These are phyloP conservation scores for Palaemon carinicauda DNA, from an alignment of 1,140 invertebrate species.

Conservation along the genomic window DNA sequence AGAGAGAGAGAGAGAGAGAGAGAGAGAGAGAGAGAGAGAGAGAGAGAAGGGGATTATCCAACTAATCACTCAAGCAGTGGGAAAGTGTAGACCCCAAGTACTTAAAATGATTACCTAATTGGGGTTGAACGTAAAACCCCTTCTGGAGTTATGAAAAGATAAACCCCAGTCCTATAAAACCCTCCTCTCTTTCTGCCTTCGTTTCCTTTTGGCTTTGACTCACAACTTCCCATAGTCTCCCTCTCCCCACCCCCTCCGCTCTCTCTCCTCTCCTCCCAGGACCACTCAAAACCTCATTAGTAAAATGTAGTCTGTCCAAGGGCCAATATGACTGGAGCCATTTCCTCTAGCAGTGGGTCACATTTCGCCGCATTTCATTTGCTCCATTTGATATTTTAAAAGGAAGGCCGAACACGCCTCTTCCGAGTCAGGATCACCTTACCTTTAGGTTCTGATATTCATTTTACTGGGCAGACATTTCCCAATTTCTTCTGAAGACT, in stretches of 20 bases:
- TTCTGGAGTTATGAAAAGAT: slow-evolving; percentile 33
- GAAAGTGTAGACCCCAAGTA: not conserved
- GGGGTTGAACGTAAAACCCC: slow-evolving; percentile 34
- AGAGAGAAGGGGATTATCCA: not conserved
- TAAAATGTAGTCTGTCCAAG: slow-evolving; percentile 42
- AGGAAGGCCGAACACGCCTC: not conserved
- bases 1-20: slow-evolving; percentile 38
- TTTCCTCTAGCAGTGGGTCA: too few species aligned
- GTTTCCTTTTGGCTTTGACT: too few species aligned
- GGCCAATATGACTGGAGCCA: slow-evolving; percentile 12
- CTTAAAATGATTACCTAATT: slow-evolving; percentile 54
- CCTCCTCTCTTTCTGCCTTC: too few species aligned
- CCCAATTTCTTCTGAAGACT: too few species aligned
- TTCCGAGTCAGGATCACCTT: too few species aligned
- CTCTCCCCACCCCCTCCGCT: slow-evolving; percentile 13
- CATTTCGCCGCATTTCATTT: not conserved
- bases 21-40: slow-evolving; percentile 25
- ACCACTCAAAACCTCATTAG: slow-evolving; percentile 51
- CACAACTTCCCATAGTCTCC: too few species aligned
- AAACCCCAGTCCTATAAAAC: not conserved
- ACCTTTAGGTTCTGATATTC: too few species aligned
- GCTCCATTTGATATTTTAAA: not conserved
- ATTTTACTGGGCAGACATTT: too few species aligned
- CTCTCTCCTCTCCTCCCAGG: not conserved
- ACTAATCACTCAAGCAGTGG: not conserved